These are phyloP conservation scores for Geococcyx californianus DNA, from an alignment of 2,113 vertebrate genomes.

Conservation along the genomic window DNA sequence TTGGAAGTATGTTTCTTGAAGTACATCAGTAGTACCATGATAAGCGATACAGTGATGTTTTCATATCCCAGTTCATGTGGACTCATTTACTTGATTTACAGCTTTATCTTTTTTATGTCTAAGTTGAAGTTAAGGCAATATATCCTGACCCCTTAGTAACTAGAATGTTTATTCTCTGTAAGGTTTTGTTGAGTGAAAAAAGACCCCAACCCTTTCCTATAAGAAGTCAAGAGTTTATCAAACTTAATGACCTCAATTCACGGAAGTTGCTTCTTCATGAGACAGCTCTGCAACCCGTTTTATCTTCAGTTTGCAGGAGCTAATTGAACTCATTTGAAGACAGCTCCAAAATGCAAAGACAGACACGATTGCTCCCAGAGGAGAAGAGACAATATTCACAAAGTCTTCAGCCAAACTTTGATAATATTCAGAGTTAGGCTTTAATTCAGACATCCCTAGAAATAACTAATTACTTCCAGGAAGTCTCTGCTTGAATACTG, in stretches of 20 bases:
- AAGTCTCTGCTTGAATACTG: not conserved
- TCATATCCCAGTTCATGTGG: not conserved
- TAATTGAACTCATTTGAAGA: constrained; percentile 44
- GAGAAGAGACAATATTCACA: not conserved
- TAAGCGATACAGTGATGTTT: not conserved
- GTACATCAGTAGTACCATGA: not conserved
- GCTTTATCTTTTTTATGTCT: not conserved
- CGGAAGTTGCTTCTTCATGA: not conserved
- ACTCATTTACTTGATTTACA: not conserved
- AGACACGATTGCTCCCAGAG: not conserved
- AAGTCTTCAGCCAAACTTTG: not conserved
- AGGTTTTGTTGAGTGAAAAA: not conserved
- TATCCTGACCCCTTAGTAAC: not conserved
- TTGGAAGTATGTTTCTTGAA: not conserved
- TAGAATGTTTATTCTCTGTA: not conserved
- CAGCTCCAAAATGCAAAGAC: not conserved
- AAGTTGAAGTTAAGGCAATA: not conserved
- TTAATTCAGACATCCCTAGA: not conserved
- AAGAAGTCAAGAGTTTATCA: not conserved
- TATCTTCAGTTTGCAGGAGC: constrained; percentile 7
- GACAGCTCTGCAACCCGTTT: not conserved
- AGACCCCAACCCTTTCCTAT: not conserved
- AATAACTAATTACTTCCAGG: not conserved
- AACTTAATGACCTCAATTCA: constrained; percentile 7
- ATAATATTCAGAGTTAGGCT: not conserved